These are phyloP conservation scores for Calcarius ornatus DNA, from an alignment of 2,113 vertebrate genomes.

Conservation along the genomic window DNA sequence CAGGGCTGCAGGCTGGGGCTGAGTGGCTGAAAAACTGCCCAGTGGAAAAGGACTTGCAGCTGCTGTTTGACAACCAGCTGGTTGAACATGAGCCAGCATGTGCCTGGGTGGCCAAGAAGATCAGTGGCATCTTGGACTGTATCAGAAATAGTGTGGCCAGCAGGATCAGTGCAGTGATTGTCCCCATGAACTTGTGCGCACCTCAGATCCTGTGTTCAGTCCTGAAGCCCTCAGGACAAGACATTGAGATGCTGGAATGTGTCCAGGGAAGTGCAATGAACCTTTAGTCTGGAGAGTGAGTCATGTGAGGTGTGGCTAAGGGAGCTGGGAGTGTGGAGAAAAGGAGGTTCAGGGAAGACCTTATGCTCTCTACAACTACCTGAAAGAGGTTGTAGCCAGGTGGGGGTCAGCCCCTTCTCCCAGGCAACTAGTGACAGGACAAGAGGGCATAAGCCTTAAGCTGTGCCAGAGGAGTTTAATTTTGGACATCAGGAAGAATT, in stretches of 20 bases:
- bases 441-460: background rate
- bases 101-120: background rate
- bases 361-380: background rate
- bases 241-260: background rate
- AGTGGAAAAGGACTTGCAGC: background rate
- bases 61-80: background rate
- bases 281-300: background rate
- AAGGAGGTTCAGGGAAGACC: background rate
- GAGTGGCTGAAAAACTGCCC: background rate
- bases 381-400: background rate
- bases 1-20: fast-evolving
- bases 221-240: too few relatives aligned
- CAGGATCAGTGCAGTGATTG: background rate
- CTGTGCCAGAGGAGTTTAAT: background rate
- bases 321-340: background rate
- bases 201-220: background rate
- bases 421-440: background rate
- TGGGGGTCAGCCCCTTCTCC: background rate
- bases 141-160: background rate
- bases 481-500: background rate
- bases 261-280: background rate
- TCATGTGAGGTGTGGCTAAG: background rate
- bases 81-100: fast-evolving
- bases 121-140: background rate
- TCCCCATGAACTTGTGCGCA: fast-evolving